These are phyloP conservation scores for Metellina segmentata DNA, from an alignment of 2,888 invertebrate species.

Conservation along the genomic window DNA sequence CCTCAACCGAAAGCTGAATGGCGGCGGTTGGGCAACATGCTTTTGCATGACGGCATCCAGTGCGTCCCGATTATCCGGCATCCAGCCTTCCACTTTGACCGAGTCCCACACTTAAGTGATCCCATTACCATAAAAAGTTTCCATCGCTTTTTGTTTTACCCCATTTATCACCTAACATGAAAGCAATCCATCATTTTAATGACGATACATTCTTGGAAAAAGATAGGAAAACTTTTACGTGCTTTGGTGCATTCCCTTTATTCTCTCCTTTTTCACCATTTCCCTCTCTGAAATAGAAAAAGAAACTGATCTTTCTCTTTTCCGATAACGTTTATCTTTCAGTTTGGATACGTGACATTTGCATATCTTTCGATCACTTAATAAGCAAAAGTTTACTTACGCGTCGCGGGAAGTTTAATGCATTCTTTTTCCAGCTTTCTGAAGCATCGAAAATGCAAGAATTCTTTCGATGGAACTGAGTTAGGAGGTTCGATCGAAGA, in stretches of 20 bases:
- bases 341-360: not conserved
- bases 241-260: not conserved
- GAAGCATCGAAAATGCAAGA: not conserved
- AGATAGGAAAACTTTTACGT: not conserved
- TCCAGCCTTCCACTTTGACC: not conserved
- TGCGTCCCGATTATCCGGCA: not conserved
- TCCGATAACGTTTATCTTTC: not conserved
- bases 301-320: not conserved
- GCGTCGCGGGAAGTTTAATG: not conserved
- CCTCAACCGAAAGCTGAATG: not conserved
- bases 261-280: not conserved
- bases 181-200: not conserved
- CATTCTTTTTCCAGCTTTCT: not conserved
- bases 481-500: not conserved
- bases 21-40: no score
- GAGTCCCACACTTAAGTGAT: not conserved
- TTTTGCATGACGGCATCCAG: no score
- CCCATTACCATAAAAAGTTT: not conserved
- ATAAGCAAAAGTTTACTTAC: not conserved
- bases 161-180: not conserved
- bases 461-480: not conserved
- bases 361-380: not conserved
- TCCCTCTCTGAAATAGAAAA: not conserved
- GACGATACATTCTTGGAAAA: not conserved
- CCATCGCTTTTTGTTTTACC: not conserved